Base-by-base conservation (phyloP, 2,888 invertebrate species). In the Harpagoxenus sublaevis region DNA sequence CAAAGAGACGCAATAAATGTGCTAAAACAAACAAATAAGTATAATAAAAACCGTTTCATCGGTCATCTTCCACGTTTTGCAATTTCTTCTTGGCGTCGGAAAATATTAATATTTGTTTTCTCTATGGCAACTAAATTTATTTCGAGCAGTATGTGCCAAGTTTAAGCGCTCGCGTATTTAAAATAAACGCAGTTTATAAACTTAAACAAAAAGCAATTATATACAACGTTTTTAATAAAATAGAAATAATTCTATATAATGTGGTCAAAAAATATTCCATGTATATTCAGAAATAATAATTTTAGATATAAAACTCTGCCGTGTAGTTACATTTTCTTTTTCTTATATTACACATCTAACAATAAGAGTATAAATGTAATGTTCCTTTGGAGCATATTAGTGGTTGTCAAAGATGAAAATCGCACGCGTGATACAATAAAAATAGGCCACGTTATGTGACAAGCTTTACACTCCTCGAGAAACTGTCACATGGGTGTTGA, bases 381-480 rank as follows among this genome's bases (percentile, higher is more conserved):
- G 23, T 35, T 66, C 35, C 48, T 35, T 79, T 8, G 15, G 1
- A 55, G 6, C 31, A 12, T 5, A 45, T 68, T 68, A 68, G 12
- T 57, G n/a, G 9, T 35, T 23, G 65, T 42, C 28, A 62, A 66
- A 83, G 68, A 79, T 55, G 65, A 66, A 66, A 83, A 66, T n/a
- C 51, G 15, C 42, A 18, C 77, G 35, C 28, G 15, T 57, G 42
- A 35, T 55, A 28, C 66, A 51, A 51, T 23, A 62, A 84, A 81
- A 68, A 85, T 70, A 85, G 84, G 74, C 28, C 55, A 57, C 12
- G 57, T 63, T 84, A 68, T 5, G 23, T 45, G 60, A 71, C 48
- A 51, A 73, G 79, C 79, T 81, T 62, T 81, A 81, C 48, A 79
- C 23, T 60, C 18, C 18, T 18, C 60, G 79, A 71, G 79, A 81